Conservation (phyloP, 1,140 invertebrate species). For the Saccostrea glomerata region DNA sequence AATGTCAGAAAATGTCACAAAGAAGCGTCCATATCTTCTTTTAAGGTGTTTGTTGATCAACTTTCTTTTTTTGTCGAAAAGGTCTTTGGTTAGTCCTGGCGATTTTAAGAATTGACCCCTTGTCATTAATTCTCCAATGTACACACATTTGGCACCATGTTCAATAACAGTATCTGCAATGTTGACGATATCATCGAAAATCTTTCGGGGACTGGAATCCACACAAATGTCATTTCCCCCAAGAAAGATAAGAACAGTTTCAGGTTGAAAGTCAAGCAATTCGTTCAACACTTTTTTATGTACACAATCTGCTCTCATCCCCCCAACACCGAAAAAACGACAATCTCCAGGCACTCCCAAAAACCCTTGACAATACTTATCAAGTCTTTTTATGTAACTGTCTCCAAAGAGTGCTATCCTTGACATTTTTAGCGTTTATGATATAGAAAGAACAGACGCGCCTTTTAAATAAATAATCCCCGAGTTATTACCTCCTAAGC, state of each 20-base stretch:
- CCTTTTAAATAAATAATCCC: too few relatives aligned
- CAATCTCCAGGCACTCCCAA: neutral
- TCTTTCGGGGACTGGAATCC: neutral
- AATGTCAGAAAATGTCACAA: constrained; percentile 16
- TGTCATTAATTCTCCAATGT: neutral
- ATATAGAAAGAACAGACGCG: too few relatives aligned
- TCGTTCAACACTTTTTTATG: neutral
- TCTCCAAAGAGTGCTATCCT: neutral
- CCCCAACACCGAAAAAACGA: constrained; percentile 7
- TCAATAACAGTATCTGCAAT: neutral
- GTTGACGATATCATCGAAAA: neutral
- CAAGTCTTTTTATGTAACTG: constrained; percentile 1
- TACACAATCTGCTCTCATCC: neutral
- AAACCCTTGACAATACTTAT: neutral
- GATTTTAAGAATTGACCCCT: neutral
- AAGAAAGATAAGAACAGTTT: neutral
- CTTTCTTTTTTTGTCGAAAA: neutral
- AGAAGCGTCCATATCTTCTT: neutral
- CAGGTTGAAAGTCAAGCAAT: neutral
- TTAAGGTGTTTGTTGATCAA: neutral
- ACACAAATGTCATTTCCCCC: neutral
- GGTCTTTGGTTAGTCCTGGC: neutral
- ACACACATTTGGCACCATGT: neutral
- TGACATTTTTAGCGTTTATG: neutral
- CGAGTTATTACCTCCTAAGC: too few relatives aligned